Base-by-base conservation (phyloP, 2,888 invertebrate genomes). In the Acrobasis suavella region DNA sequence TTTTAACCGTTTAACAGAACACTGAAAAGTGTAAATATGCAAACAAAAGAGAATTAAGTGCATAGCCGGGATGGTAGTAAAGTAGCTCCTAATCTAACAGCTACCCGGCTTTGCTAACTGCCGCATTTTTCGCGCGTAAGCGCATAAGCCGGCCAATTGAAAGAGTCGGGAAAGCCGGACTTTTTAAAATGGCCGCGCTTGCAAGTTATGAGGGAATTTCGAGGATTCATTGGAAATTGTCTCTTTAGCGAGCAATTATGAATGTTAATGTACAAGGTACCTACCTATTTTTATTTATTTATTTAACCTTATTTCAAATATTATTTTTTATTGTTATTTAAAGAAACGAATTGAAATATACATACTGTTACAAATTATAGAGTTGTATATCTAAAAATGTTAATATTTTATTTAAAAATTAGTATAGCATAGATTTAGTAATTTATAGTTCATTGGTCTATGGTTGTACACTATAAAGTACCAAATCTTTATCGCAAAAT, bases 81-180 rank as follows among this genome's bases (percentile, higher is more conserved):
- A 56, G 56, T 42, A 56, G 56, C 42, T 56, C 56, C 42, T 56
- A 56, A 56, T 56, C 17, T 42, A 42, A 22, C 56, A 56, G 56
- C 56, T 42, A 56, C 54, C 54, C 0, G 37, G 54, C 54, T 55
- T 42, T 16, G 56, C 56, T 42, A 56, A 56, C 56, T 56, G 56
- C 56, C 42, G 42, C 56, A 42, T 56, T 56, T 56, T 56, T 56
- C 16, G 39, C 56, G 15, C 17, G 42, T 56, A 56, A 56, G 42
- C 56, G 56, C 9, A 56, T 56, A 56, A 56, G 56, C 56, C 56
- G 42, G 42, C 56, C 56, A 56, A 56, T 56, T 56, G 42, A 56
- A 56, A 56, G 56, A 56, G 56, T 56, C 56, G 56, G 52, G 32
- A 52, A 22, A 52, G 32, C 52, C 42, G 17, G 56, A 56, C 56